Conservation (phyloP, 2,113 vertebrate genomes). For the Hemibagrus wyckioides region DNA sequence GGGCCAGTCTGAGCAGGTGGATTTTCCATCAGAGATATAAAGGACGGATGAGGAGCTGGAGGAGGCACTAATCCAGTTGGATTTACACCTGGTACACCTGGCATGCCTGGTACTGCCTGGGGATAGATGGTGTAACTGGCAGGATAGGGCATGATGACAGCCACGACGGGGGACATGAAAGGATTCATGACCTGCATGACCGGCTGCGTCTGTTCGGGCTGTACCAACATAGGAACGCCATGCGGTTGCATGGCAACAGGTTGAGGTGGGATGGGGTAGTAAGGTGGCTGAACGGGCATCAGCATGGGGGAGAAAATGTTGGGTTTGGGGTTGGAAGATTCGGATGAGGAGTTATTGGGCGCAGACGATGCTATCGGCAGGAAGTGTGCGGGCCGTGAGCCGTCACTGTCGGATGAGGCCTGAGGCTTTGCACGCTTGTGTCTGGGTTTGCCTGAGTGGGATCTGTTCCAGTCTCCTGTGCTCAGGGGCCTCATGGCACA, state of each 20-base stretch:
- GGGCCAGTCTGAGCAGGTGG: constrained; percentile 35
- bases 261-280: constrained; percentile 60
- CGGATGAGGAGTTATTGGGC: constrained; percentile 66
- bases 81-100: not conserved
- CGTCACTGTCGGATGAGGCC: constrained; percentile 64
- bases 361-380: constrained; percentile 51
- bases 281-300: constrained; percentile 62
- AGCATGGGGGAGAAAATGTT: constrained; percentile 53
- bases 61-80: constrained; percentile 8
- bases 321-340: constrained; percentile 61
- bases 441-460: constrained; percentile 70
- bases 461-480: constrained; percentile 65
- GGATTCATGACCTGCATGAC: constrained; percentile 62
- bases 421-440: constrained; percentile 76
- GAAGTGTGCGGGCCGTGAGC: constrained; percentile 51
- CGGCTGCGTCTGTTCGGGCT: constrained; percentile 62
- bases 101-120: constrained; percentile 47
- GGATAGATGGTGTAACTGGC: constrained; percentile 66
- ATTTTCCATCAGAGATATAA: constrained; percentile 46
- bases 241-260: constrained; percentile 51
- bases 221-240: constrained; percentile 48
- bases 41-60: constrained; percentile 57
- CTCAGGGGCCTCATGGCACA: constrained; percentile 59
- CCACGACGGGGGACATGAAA: constrained; percentile 68
- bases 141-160: constrained; percentile 76